Evolutionary conservation across 1,140 invertebrate genomes (phyloP).

Genomic region (Chlorops oryzae): DNA sequence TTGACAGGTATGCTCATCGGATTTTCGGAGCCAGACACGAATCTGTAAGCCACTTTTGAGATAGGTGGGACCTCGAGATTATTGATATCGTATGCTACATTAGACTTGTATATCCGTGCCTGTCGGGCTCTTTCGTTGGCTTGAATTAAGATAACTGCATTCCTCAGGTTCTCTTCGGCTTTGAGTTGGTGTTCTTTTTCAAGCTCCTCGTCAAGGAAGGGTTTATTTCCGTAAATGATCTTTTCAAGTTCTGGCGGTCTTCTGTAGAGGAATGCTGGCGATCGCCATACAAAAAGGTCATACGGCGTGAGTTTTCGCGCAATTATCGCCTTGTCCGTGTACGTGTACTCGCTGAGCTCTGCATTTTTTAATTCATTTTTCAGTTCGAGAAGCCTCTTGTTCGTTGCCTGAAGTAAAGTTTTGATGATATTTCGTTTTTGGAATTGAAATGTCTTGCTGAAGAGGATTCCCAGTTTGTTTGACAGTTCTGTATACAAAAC

Average conservation of each 20-base stretch:
- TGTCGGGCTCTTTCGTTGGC: slow-evolving; percentile 52
- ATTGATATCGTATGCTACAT: slow-evolving; percentile 31
- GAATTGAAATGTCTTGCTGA: slow-evolving; percentile 59
- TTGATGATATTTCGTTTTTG: slow-evolving; percentile 56
- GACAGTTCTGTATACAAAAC: slow-evolving; percentile 35
- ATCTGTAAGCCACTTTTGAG: slow-evolving; percentile 31
- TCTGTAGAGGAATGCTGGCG: slow-evolving; percentile 34
- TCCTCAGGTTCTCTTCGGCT: slow-evolving; percentile 17
- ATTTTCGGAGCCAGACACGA: slow-evolving; percentile 36
- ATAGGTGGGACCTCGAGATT: slow-evolving; percentile 22
- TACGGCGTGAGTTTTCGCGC: slow-evolving; percentile 55
- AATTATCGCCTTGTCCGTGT: slow-evolving; percentile 57
- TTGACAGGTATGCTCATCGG: slow-evolving; percentile 38
- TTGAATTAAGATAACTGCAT: slow-evolving; percentile 51
- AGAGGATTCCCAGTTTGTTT: slow-evolving; percentile 46
- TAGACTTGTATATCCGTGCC: slow-evolving; percentile 49
- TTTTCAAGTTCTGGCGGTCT: slow-evolving; percentile 35
- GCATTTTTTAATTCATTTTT: slow-evolving; percentile 47
- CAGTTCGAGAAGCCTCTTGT: slow-evolving; percentile 38
- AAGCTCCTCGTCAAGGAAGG: slow-evolving; percentile 31
- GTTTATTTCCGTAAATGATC: slow-evolving; percentile 23
- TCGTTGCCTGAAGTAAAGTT: slow-evolving; percentile 50
- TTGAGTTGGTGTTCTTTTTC: slow-evolving; percentile 18
- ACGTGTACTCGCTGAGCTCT: slow-evolving; percentile 52
- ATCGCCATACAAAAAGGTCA: slow-evolving; percentile 49